Percentiles rank a stretch among this genome's conserved stretches.
Evolutionary conservation across 2,888 invertebrate species (phyloP).

Genomic region (Campaea margaritaria): DNA sequence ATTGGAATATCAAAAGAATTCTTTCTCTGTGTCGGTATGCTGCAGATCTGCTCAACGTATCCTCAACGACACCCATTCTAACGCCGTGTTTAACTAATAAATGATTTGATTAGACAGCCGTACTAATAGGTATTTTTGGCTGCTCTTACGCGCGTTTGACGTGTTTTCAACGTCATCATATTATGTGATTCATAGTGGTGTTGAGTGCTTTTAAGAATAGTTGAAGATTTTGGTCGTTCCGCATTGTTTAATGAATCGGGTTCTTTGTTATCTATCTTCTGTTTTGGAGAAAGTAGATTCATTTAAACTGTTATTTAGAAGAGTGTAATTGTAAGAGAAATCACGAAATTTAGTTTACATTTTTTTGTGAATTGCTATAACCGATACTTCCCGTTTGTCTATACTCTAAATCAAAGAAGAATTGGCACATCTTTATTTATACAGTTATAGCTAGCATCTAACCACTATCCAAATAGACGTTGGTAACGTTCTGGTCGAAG

Average conservation of each 20-base stretch:
- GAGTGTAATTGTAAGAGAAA: too few relatives aligned
- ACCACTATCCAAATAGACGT: too few relatives aligned
- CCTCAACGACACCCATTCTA: constrained; percentile 29
- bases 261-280: neutral
- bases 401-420: too few relatives aligned
- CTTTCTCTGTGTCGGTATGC: constrained; percentile 7
- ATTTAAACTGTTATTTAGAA: too few relatives aligned
- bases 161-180: constrained; percentile 51
- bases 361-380: too few relatives aligned
- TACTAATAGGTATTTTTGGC: constrained; percentile 61
- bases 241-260: constrained; percentile 9
- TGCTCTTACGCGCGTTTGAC: constrained; percentile 58
- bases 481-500: too few relatives aligned
- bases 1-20: constrained; percentile 28
- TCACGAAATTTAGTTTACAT: too few relatives aligned
- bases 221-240: constrained; percentile 19
- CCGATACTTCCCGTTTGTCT: too few relatives aligned
- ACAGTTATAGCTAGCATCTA: too few relatives aligned
- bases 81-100: constrained; percentile 49
- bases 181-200: constrained; percentile 51
- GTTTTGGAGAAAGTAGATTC: too few relatives aligned
- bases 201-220: constrained; percentile 23
- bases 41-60: constrained; percentile 19
- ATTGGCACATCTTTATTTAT: too few relatives aligned
- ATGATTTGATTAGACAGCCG: constrained; percentile 66